Conservation (phyloP, 64 coral and sea anemone genomes). For the Orbicella faveolata region DNA sequence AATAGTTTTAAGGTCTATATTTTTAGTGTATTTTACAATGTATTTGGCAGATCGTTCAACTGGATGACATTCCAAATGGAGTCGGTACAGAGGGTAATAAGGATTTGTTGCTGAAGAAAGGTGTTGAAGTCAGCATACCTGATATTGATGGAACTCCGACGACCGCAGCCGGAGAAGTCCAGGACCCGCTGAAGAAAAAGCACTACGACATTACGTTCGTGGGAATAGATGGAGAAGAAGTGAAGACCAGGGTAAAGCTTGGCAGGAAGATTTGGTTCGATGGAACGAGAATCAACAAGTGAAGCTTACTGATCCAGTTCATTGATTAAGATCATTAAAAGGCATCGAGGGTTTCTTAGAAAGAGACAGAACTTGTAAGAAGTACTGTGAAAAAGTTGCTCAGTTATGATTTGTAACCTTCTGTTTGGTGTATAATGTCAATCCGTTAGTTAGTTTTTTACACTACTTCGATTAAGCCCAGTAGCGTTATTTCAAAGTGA, state of each 20-base stretch:
- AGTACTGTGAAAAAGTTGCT: too few relatives aligned
- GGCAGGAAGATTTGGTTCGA: conserved; percentile 58
- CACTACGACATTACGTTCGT: conserved; percentile 25
- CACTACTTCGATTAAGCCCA: too few relatives aligned
- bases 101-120: conserved; percentile 22
- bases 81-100: background rate
- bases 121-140: conserved; percentile 43
- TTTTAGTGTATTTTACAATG: background rate
- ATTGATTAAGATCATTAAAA: background rate
- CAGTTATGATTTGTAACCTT: too few relatives aligned
- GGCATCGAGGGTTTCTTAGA: too few relatives aligned
- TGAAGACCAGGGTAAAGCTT: conserved; percentile 55
- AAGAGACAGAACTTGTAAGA: too few relatives aligned
- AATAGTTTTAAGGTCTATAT: background rate
- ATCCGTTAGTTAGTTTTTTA: too few relatives aligned
- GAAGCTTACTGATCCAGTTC: background rate
- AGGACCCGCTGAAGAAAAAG: conserved; percentile 20
- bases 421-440: too few relatives aligned
- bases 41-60: conserved; percentile 36
- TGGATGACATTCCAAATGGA: conserved; percentile 21
- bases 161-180: background rate
- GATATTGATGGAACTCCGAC: conserved; percentile 20
- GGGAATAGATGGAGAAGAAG: conserved; percentile 58
- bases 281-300: conserved; percentile 3
- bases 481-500: too few relatives aligned